phyloP scores from a whole-genome alignment of 2,113 vertebrate genomes.

The Fulica atra region DNA sequence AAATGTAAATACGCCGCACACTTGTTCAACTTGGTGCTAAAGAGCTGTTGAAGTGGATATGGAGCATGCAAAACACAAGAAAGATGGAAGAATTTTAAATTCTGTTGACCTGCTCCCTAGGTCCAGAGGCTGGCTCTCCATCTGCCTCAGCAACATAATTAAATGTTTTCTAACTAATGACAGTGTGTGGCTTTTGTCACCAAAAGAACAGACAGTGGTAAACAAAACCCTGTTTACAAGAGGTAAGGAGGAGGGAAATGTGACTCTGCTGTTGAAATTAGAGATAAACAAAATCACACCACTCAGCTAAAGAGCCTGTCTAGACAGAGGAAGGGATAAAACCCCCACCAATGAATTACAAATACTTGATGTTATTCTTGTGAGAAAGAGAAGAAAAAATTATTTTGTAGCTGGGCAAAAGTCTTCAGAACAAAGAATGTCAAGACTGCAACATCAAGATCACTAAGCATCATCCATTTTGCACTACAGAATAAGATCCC shows the following conservation, averaged over 20 bases:
- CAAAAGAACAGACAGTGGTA: constrained; percentile 54
- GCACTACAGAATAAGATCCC: background rate
- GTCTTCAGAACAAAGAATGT: background rate
- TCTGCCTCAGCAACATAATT: constrained; percentile 50
- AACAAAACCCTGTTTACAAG: constrained; percentile 62
- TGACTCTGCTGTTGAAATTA: constrained; percentile 53
- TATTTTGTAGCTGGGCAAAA: constrained; percentile 23
- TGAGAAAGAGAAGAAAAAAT: background rate
- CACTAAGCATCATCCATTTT: background rate
- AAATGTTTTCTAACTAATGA: constrained; percentile 58
- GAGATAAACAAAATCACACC: constrained; percentile 69
- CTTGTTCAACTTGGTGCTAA: constrained; percentile 53
- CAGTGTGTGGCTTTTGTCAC: constrained; percentile 62
- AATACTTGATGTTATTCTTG: background rate
- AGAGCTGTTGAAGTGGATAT: background rate
- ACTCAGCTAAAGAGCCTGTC: constrained; percentile 68
- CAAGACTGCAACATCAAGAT: background rate
- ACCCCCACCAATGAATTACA: background rate
- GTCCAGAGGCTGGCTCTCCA: constrained; percentile 17
- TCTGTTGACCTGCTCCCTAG: background rate
- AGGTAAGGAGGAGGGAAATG: constrained; percentile 37
- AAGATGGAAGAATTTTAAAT: constrained; percentile 24
- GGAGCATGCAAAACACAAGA: background rate
- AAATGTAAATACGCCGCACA: constrained; percentile 15
- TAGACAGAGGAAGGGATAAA: constrained; percentile 53